Evolutionary conservation across 1,140 invertebrate genomes (phyloP), one percentile per base, ranked within the genome.

Genomic region (Eumeta japonica): DNA sequence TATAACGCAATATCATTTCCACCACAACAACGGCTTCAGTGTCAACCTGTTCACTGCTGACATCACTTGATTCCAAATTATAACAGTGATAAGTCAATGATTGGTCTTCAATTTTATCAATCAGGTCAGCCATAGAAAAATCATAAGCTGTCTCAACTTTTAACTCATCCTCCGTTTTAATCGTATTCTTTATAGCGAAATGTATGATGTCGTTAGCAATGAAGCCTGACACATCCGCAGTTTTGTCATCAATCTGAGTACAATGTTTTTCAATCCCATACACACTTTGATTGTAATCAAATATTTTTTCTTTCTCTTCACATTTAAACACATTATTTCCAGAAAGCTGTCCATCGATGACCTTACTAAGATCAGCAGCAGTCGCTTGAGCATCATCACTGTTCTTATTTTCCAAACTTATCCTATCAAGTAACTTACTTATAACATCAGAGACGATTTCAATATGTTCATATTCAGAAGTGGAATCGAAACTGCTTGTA

Each of bases 401-500:
- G 16, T 38, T 10, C 7, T 18, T 32, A 28, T 2, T 19, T 24
- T 52, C 29, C 37, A 45, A 49, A 38, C 55, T 38, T 17, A 68
- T 53, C 34, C 30, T 58, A 12, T 48, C 50, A 3, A 68, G 41
- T 13, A 68, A 44, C 16, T 28, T 28, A 35, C 35, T 36, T 15
- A 73, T 33, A 14, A 68, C 35, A 10, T 73, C 64, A 7, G 57
- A 48, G 11, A 73, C 50, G 1, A 49, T 16, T 59, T 73, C 68
- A 17, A 59, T 49, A 49, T 66, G 70, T 39, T 73, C 68, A 45
- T 70, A 73, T 50, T 73, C 68, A 9, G 43, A 48, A 3, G 56
- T 68, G 0, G 68, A n/a, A n/a, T n/a, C n/a, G n/a, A n/a, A n/a
- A n/a, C n/a, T n/a, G n/a, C n/a, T n/a, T n/a, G n/a, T n/a, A n/a